Conservation (phyloP, 2,797 vertebrate species). For the Parauchenoglanis punctatus region DNA sequence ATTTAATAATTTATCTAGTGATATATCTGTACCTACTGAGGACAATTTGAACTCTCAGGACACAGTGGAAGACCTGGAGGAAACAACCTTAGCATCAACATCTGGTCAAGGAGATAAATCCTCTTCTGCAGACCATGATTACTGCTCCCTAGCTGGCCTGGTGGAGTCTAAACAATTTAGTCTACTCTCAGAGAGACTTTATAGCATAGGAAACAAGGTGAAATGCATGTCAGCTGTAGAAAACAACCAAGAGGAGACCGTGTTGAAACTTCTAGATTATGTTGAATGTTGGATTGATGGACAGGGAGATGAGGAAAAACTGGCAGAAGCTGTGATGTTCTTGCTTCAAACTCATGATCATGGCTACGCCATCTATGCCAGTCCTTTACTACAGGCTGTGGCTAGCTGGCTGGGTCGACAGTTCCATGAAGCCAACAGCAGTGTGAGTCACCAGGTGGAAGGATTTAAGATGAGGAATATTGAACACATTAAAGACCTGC, state of each 20-base stretch:
- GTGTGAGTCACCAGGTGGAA: constrained; percentile 80
- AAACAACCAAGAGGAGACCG: constrained; percentile 59
- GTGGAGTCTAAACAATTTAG: constrained; percentile 14
- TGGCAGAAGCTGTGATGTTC: constrained; percentile 64
- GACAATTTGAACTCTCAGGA: not conserved
- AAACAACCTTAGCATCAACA: not conserved
- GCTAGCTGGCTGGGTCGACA: constrained; percentile 79
- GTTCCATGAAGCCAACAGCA: constrained; percentile 76
- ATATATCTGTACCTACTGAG: not conserved
- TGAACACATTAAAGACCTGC: constrained; percentile 80
- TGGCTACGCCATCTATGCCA: constrained; percentile 71
- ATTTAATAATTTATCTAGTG: constrained; percentile 8
- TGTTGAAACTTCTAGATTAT: constrained; percentile 68
- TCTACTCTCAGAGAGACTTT: constrained; percentile 64
- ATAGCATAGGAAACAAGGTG: constrained; percentile 61
- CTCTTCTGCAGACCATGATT: constrained; percentile 75
- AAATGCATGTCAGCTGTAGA: constrained; percentile 37
- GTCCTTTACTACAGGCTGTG: constrained; percentile 69
- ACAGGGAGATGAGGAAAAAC: constrained; percentile 64
- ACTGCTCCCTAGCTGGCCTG: constrained; percentile 64
- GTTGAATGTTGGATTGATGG: constrained; percentile 61
- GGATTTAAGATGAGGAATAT: constrained; percentile 82
- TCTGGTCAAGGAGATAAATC: constrained; percentile 40
- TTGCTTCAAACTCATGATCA: constrained; percentile 67
- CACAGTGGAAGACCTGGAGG: not conserved